phyloP scores from a whole-genome alignment of 2,797 vertebrate genomes.

The Hippocampus kuda region DNA sequence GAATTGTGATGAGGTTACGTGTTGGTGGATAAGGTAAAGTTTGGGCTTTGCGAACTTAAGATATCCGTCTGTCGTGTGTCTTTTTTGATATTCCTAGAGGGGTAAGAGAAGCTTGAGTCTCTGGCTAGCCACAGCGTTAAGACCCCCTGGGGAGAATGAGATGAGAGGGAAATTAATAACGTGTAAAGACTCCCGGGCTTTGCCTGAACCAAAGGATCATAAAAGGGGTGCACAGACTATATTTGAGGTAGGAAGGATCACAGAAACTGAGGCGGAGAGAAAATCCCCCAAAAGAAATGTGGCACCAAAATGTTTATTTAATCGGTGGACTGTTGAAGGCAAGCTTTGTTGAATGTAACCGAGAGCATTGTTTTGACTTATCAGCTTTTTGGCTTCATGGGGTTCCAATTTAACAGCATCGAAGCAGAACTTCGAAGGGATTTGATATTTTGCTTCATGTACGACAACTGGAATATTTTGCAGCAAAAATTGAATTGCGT shows the following conservation, averaged over 20 bases:
- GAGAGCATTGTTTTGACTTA: constrained; percentile 4
- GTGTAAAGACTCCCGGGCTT: constrained; percentile 49
- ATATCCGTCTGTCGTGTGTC: constrained; percentile 24
- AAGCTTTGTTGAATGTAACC: neutral
- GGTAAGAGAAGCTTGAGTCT: constrained; percentile 45
- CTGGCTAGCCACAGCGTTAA: constrained; percentile 33
- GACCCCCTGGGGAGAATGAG: constrained; percentile 53
- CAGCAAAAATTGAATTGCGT: too few species aligned
- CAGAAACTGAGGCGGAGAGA: constrained; percentile 24
- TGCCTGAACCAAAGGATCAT: constrained; percentile 51
- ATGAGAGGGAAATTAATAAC: constrained; percentile 66
- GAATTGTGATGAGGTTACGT: constrained; percentile 6
- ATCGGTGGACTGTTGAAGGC: neutral
- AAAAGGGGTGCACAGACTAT: constrained; percentile 19
- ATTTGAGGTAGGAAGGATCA: constrained; percentile 25
- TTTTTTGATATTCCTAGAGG: constrained; percentile 37
- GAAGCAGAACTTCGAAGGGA: neutral
- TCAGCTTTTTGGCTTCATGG: neutral
- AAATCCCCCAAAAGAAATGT: constrained; percentile 18
- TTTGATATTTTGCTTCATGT: neutral
- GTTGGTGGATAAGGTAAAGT: constrained; percentile 30
- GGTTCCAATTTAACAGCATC: neutral
- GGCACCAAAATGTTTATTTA: constrained; percentile 8
- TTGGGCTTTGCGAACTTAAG: constrained; percentile 21
- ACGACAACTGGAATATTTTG: neutral